Conservation (phyloP, 2,888 invertebrate genomes). For the Andrena haemorrhoa region DNA sequence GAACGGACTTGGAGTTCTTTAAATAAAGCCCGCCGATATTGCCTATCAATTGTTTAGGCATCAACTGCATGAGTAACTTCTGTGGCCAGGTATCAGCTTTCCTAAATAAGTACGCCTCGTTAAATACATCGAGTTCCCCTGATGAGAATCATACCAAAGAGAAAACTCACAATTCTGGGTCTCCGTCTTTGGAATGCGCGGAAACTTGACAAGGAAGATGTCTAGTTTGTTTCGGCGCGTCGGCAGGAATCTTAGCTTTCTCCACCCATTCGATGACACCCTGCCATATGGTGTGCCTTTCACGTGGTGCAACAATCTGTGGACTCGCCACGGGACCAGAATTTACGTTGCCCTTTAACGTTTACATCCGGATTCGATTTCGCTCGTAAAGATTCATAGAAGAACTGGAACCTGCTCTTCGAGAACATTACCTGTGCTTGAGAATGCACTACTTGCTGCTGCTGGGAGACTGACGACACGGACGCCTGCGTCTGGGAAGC, state of each 20-base stretch:
- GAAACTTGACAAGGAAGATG: conserved; percentile 92
- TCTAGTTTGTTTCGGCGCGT: conserved; percentile 91
- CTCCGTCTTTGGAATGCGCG: conserved; percentile 91
- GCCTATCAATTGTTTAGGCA: conserved; percentile 96
- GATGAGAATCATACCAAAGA: background rate
- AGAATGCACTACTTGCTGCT: conserved; percentile 75
- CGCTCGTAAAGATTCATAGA: background rate
- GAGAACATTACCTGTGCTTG: conserved; percentile 74
- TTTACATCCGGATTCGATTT: conserved; percentile 1
- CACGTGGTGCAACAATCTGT: conserved; percentile 84
- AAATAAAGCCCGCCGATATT: conserved; percentile 95
- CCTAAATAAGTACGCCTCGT: conserved; percentile 81
- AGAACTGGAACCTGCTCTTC: background rate
- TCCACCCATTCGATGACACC: conserved; percentile 97
- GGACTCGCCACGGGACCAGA: conserved; percentile 79
- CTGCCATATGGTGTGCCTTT: conserved; percentile 90
- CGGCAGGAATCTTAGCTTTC: conserved; percentile 92
- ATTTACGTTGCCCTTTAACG: conserved; percentile 75
- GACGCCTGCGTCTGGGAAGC: conserved; percentile 77
- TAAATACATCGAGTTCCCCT: background rate
- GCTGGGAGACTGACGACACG: conserved; percentile 76
- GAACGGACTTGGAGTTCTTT: conserved; percentile 96
- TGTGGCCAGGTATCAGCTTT: conserved; percentile 97
- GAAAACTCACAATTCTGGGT: conserved; percentile 91
- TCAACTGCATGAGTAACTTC: conserved; percentile 96